These are phyloP conservation scores for Sus scrofa DNA, from an alignment of 2,113 vertebrate species.

Conservation along the genomic window DNA sequence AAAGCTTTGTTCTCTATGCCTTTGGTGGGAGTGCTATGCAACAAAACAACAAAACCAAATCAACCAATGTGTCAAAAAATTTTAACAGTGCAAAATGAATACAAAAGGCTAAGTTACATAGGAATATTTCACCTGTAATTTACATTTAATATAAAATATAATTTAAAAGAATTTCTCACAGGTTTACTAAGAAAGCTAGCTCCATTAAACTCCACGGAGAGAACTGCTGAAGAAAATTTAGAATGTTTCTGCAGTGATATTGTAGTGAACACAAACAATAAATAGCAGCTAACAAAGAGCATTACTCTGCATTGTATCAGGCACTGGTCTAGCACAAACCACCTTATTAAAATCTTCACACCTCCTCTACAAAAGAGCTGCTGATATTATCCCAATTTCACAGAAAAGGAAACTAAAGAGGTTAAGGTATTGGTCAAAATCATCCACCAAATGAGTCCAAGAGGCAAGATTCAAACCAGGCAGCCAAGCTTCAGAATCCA, in stretches of 20 bases:
- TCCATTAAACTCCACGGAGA: not conserved
- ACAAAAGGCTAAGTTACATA: constrained; percentile 84
- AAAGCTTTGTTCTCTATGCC: constrained; percentile 96
- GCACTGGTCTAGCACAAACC: not conserved
- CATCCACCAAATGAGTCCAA: not conserved
- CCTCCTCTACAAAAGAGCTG: not conserved
- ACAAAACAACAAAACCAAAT: constrained; percentile 72
- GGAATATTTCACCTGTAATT: not conserved
- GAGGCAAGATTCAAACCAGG: not conserved
- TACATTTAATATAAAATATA: constrained; percentile 48
- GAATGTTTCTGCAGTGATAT: not conserved
- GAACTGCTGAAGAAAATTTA: not conserved
- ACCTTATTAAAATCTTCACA: not conserved
- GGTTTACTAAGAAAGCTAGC: not conserved
- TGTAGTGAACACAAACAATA: constrained; percentile 35
- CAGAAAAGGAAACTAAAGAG: not conserved
- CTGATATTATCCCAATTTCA: not conserved
- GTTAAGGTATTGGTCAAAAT: not conserved
- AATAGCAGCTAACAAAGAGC: not conserved
- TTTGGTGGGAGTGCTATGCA: constrained; percentile 95
- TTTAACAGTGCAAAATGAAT: constrained; percentile 55
- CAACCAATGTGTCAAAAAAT: constrained; percentile 51
- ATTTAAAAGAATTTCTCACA: constrained; percentile 37
- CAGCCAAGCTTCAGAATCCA: not conserved
- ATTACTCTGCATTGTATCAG: not conserved